A percentile compares a stretch with the other conserved stretches of the same genome.
Conservation (phyloP, 2,113 vertebrate genomes). For the Myanophis thanlyinensis region DNA sequence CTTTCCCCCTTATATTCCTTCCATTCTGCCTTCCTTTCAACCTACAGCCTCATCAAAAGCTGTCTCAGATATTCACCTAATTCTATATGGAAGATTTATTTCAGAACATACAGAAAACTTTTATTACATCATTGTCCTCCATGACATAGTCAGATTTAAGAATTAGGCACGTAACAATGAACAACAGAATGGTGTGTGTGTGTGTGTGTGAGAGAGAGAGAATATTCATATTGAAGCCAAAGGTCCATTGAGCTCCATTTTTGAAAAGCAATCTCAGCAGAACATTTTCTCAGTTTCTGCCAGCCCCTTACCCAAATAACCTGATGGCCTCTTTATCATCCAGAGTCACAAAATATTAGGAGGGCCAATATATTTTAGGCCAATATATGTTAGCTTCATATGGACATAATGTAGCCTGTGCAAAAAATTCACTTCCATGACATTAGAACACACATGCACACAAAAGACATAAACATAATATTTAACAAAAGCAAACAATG, state of each 20-base stretch:
- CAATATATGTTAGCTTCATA: neutral
- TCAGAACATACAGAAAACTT: neutral
- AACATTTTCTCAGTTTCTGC: neutral
- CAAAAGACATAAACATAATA: neutral
- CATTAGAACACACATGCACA: neutral
- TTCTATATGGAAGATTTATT: neutral
- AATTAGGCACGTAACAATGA: neutral
- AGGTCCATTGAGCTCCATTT: neutral
- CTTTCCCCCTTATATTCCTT: neutral
- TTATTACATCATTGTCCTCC: neutral
- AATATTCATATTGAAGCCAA: neutral
- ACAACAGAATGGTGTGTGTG: neutral
- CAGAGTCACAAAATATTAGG: neutral
- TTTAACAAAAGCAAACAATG: neutral
- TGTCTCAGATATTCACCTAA: neutral
- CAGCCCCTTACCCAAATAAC: neutral
- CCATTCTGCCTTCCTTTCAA: neutral
- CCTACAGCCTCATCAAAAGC: neutral
- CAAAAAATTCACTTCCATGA: neutral
- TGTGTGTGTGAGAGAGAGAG: too few species aligned
- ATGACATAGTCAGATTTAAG: neutral
- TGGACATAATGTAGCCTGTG: neutral
- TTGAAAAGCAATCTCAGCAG: neutral
- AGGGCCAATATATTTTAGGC: neutral
- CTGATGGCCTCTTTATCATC: neutral